Evolutionary conservation across 2,888 invertebrate species (phyloP), one percentile per base, ranked within the genome.

Genomic region (Amiota minor): DNA sequence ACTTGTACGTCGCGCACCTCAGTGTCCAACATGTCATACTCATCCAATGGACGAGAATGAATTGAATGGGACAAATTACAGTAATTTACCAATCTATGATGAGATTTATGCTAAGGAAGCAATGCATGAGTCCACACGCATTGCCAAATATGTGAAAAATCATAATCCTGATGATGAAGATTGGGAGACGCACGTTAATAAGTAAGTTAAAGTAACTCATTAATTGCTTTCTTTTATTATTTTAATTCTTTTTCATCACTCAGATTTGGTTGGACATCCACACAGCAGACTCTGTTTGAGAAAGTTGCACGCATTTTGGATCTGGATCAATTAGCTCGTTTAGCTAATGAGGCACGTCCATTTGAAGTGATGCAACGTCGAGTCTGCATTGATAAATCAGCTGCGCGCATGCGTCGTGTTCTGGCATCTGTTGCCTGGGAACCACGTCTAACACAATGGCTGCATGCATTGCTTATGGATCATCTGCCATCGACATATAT

Each of bases 341-440:
- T 95, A 69, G 91, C 94, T 0, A 92, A 92, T 81, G 89, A 89
- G 61, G 92, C 92, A 11, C 89, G 89, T 14, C 88, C 90, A 69
- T 92, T 93, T 85, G 95, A 95, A 86, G 92, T 95, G 0, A 91
- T 95, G 20, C 90, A 93, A 79, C 91, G 95, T 71, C 90, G 95
- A 55, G 92, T 92, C 2, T 91, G 93, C n/a, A 91, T 95, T 1
- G 95, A 95, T 81, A 94, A 93, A 79, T 93, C 95, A 0, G 92
- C 93, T 0, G 91, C 92, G 76, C 90, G 93, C 73, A 90, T 95
- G 78, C 91, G 95, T 50, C 92, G 93, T 78, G 90, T 93, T n/a
- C 89, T 96, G 76, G 93, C 94, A 0, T 91, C 92, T 4, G 91
- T 94, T 11, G 91, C 92, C n/a, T 96, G 95, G 95, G 95, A 96